Evolutionary conservation across 2,797 vertebrate species (phyloP), one percentile per base, ranked within the genome.

Genomic region (Cyclura pinguis): DNA sequence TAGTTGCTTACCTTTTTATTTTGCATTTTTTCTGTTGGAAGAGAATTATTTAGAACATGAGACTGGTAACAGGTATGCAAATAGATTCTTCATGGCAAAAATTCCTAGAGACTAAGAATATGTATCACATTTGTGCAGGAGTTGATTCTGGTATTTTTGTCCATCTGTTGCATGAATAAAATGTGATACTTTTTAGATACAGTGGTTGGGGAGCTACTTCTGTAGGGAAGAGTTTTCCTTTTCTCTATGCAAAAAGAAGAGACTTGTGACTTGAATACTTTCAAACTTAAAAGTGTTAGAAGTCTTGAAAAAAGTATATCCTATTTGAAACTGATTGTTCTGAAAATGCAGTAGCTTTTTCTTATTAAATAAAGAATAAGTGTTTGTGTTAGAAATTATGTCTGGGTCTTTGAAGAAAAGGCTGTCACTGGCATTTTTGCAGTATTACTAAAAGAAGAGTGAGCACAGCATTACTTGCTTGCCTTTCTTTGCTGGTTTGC

Each of bases 121-220:
- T 55, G 9, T 69, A 78, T 85, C 62, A 74, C 5, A 35, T 42
- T 29, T 14, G 10, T 85, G 38, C 20, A 76, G 77, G 16, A 78
- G 27, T 67, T 67, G 22, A 55, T 85, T 85, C 82, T 29, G 22
- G 73, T 76, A 12, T 76, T 82, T 81, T 83, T 85, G 10, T 85
- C 55, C 32, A 47, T 22, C 47, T 67, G 22, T 84, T 89, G 57
- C 67, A 73, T 47, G 73, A 85, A n/a, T 22, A 67, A 57, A 38
- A 5, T 67, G 74, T 69, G 24, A 35, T 29, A 38, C 35, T 29
- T 57, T 47, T 72, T n/a, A 38, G 27, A 77, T 84, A 67, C 24
- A n/a, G 27, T 87, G 29, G 8, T 24, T 32, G 50, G 50, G 32
- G 9, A 57, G 5, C 50, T 6, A 85, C 32, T 52, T 72, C 38